Evolutionary conservation across 2,797 vertebrate genomes (phyloP), one percentile per base, ranked within the genome.

Genomic region (Crocidura indochinensis): DNA sequence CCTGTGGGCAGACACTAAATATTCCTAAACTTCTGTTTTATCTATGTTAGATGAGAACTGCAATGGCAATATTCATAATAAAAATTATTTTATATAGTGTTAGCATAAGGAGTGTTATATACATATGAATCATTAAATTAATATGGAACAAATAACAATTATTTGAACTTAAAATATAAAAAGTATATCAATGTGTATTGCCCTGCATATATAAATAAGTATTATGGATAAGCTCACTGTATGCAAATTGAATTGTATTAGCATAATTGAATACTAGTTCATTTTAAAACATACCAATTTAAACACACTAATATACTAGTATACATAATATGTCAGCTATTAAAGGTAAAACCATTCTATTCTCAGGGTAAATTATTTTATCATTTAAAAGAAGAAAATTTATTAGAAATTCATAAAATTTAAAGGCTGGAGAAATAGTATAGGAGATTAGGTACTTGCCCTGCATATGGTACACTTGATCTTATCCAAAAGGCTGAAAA

Each of bases 341-440:
- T 60, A 90, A 79, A 92, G 3, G n/a, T 80, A 31, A 91, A 72
- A 62, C 10, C 14, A 62, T 51, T 82, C 44, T 81, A 38, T 91
- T 6, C 26, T 76, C 60, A 26, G 8, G 60, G 7, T 38, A 38
- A 38, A 38, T 38, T 38, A 38, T 46, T 3, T 49, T 84, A 60
- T 38, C 6, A 20, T 27, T 38, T 82, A 44, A 62, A 51, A 76
- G 38, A 77, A 87, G 51, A 83, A 56, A 14, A 20, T 64, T 84
- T 0, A 15, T 83, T 53, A 84, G 56, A 60, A 60, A 60, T 60
- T 7, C 56, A 60, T 60, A 20, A 60, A 60, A 60, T 60, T 60
- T 60, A 60, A 60, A 20, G 56, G 17, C 56, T 60, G 15, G 56
- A 60, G 56, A 20, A 60, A 20, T 60, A 60, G 19, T 20, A 60